Percentiles rank a stretch among this genome's conserved stretches.
These are phyloP conservation scores for Dicyrtoma fusca DNA, from an alignment of 2,888 invertebrate species.

Conservation along the genomic window DNA sequence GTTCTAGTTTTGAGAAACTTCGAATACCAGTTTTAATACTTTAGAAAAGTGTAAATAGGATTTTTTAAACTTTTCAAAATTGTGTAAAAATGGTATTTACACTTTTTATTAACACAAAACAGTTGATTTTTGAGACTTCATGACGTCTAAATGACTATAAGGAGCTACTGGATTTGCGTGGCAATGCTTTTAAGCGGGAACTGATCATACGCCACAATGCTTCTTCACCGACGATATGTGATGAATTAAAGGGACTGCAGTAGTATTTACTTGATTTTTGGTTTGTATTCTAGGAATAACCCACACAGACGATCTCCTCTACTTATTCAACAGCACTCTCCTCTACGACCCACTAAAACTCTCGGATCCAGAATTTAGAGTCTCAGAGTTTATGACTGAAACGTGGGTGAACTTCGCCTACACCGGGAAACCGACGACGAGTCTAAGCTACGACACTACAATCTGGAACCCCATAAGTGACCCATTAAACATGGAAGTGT, in stretches of 20 bases:
- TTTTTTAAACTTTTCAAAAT: no score
- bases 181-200: no score
- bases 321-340: slow-evolving; percentile 44
- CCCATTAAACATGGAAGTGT: slow-evolving; percentile 42
- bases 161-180: no score
- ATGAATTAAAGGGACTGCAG: not conserved
- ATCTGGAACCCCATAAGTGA: slow-evolving; percentile 47
- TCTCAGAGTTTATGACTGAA: slow-evolving; percentile 46
- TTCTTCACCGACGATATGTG: no score
- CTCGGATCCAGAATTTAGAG: slow-evolving; percentile 38
- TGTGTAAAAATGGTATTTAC: not conserved
- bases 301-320: slow-evolving; percentile 44
- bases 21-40: no score
- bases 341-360: slow-evolving; percentile 35
- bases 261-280: not conserved
- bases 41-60: no score
- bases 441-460: not conserved
- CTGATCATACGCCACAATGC: no score
- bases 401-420: slow-evolving; percentile 45
- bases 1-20: not conserved
- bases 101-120: not conserved
- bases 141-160: no score
- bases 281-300: no score
- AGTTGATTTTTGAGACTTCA: no score
- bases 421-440: slow-evolving; percentile 36